Evolutionary conservation across 2,113 vertebrate genomes (phyloP).

Genomic region (Patagioenas fasciata): DNA sequence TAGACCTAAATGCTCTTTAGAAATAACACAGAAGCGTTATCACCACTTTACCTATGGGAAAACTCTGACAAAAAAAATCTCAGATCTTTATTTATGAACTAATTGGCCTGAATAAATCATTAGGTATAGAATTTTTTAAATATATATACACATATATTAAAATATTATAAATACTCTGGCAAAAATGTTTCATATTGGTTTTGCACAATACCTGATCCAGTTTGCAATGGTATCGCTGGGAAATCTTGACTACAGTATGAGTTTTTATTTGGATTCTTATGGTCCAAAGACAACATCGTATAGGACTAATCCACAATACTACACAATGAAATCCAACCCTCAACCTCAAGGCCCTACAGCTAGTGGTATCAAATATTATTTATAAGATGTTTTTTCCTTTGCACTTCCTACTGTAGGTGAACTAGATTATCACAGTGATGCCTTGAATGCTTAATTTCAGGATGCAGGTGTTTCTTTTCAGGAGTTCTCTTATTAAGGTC

Average conservation of each 20-base stretch:
- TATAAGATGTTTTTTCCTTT: not conserved
- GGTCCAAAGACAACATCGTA: not conserved
- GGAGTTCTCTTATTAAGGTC: slow-evolving; percentile 55
- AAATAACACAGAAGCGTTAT: not conserved
- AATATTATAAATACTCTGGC: not conserved
- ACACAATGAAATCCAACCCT: not conserved
- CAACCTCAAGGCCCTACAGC: not conserved
- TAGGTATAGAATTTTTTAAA: not conserved
- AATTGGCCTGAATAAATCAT: not conserved
- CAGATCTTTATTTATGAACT: not conserved
- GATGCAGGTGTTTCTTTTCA: slow-evolving; percentile 59
- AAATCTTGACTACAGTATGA: not conserved
- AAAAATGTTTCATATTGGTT: not conserved
- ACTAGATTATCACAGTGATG: not conserved
- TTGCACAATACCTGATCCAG: not conserved
- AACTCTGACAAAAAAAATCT: not conserved
- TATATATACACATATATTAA: rapidly evolving
- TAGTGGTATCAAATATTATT: not conserved
- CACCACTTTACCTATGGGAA: not conserved
- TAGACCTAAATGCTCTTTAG: not conserved
- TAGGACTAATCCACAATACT: not conserved
- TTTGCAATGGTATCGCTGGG: not conserved
- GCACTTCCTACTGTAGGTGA: not conserved
- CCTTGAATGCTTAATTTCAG: slow-evolving; percentile 47
- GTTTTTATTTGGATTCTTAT: not conserved